Evolutionary conservation across 2,797 vertebrate genomes (phyloP), one percentile per base, ranked within the genome.

Genomic region (Pangasius sanitwongsei): DNA sequence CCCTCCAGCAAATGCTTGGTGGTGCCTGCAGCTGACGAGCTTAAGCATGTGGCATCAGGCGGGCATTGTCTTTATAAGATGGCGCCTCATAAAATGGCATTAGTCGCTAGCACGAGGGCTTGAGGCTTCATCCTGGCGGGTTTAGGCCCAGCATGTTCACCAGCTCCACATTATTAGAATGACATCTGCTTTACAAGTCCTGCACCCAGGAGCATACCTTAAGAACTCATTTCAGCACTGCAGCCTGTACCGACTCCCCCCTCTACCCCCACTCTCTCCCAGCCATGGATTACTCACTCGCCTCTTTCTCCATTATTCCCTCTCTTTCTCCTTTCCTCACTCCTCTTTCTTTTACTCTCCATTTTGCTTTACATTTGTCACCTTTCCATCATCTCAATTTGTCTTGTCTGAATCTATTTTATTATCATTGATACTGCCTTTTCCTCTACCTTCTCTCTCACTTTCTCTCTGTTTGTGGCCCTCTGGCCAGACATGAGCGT

Each of bases 81-180:
- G 96, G 96, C 96, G 95, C 97, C 97, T 98, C 97, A 99, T 99
- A 99, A 99, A 98, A 96, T 94, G 96, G 98, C 97, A 98, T 98
- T 99, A 98, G 97, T 97, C 96, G 95, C 96, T 96, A 97, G 96
- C 96, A 96, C 94, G 92, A 91, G 95, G 96, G 97, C 97, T 97
- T 97, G 97, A 95, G 88, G 96, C 94, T 97, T 97, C 97, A 97
- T 98, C 97, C 96, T 93, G 92, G 95, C 94, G 94, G 96, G 97
- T 97, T 97, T 97, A 97, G 96, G 95, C 95, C 96, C 94, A 95
- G 96, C 94, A 95, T 96, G 96, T 97, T 97, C 96, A 97, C 96
- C 97, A 97, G 97, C 96, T 95, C 89, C 95, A 95, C 96, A 96
- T 97, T 99, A 98, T 98, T 99, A 98, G 97, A 98, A 97, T 97